A percentile compares a stretch with the other conserved stretches of the same genome.
Conservation (phyloP, 2,888 invertebrate species). For the Amaurobius ferox region DNA sequence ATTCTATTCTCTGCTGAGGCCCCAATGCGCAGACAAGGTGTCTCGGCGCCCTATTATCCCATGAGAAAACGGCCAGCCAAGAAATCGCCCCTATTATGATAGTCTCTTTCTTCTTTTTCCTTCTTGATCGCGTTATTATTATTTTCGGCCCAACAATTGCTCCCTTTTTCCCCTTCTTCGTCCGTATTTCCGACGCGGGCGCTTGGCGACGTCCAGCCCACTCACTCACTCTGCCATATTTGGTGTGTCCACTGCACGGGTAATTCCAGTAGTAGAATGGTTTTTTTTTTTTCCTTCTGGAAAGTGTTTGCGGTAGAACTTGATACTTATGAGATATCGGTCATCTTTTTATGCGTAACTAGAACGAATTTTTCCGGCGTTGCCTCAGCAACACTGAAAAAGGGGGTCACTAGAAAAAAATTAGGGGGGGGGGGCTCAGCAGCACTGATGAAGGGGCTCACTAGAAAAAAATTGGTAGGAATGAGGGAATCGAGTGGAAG, state of each 20-base stretch:
- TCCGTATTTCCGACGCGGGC: background rate
- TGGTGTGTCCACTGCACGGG: background rate
- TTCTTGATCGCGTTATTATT: background rate
- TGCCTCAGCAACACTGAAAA: too few relatives aligned
- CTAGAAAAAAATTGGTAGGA: too few relatives aligned
- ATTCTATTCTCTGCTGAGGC: constrained; percentile 35
- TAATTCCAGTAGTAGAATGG: constrained; percentile 6
- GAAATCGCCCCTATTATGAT: constrained; percentile 30
- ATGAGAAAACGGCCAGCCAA: constrained; percentile 12
- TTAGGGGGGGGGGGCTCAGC: too few relatives aligned
- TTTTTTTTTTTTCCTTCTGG: background rate
- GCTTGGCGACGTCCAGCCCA: background rate
- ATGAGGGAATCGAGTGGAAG: too few relatives aligned
- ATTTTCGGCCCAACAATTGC: background rate
- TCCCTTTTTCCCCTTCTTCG: background rate
- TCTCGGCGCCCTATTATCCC: constrained; percentile 52
- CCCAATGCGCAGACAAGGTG: constrained; percentile 43
- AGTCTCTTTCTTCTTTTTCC: background rate
- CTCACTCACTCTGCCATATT: background rate
- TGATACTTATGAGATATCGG: background rate
- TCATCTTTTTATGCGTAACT: background rate
- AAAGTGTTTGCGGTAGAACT: constrained; percentile 4
- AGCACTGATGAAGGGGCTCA: too few relatives aligned
- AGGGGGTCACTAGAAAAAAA: too few relatives aligned
- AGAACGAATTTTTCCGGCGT: too few relatives aligned